These are phyloP conservation scores for Zygogramma bicolorata DNA, from an alignment of 2,888 invertebrate species.

Conservation along the genomic window DNA sequence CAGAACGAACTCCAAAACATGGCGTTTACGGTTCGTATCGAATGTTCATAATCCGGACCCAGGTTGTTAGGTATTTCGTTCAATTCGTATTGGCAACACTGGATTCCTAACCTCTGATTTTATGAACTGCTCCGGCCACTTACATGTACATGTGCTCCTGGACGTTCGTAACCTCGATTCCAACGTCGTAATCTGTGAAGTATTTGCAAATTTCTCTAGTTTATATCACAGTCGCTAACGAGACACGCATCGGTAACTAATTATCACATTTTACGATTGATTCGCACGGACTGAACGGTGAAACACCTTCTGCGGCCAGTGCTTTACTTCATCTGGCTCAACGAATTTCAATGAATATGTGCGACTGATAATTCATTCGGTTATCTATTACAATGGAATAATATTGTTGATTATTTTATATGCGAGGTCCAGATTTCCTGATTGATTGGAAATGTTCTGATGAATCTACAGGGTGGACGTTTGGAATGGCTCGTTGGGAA, in stretches of 20 bases:
- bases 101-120: not conserved
- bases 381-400: not conserved
- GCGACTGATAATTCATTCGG: not conserved
- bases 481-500: not conserved
- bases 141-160: not conserved
- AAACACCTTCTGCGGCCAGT: not conserved
- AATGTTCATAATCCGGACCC: no score
- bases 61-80: no score
- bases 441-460: not conserved
- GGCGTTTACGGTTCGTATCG: no score
- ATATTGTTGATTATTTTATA: not conserved
- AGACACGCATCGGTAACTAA: not conserved
- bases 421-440: not conserved
- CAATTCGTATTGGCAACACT: no score
- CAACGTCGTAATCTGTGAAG: not conserved
- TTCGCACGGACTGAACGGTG: not conserved
- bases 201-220: not conserved
- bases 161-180: not conserved
- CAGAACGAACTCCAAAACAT: no score
- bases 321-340: not conserved
- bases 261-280: not conserved
- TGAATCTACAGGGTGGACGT: not conserved
- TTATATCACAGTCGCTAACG: not conserved
- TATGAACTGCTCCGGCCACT: not conserved
- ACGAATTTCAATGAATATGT: not conserved